Conservation (phyloP, 2,888 invertebrate species). For the Sarcophaga variegata region DNA sequence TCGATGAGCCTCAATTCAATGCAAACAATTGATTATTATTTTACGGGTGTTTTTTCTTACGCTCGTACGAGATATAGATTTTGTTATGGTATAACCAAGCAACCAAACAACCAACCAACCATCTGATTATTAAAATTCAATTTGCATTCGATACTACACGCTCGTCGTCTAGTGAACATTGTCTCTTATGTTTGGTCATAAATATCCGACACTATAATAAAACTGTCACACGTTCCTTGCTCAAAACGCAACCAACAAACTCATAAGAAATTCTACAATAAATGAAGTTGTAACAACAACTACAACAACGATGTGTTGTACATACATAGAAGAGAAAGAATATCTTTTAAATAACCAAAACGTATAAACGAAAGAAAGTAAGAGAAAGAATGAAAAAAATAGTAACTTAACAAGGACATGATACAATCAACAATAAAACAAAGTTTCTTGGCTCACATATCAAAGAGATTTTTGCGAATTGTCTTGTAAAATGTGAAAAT, state of each 20-base stretch:
- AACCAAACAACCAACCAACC: neutral
- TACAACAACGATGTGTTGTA: neutral
- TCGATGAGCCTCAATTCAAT: constrained; percentile 42
- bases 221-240: constrained; percentile 45
- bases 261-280: neutral
- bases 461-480: constrained; percentile 57
- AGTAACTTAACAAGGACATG: constrained; percentile 60
- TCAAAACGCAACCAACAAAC: neutral
- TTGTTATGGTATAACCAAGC: constrained; percentile 10
- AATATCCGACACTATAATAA: constrained; percentile 57
- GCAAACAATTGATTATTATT: constrained; percentile 55
- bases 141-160: constrained; percentile 53
- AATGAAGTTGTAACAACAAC: constrained; percentile 20
- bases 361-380: neutral
- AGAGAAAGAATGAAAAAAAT: constrained; percentile 8
- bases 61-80: constrained; percentile 29
- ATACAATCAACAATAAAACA: constrained; percentile 63
- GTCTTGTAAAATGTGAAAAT: constrained; percentile 69
- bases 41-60: neutral
- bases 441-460: constrained; percentile 62
- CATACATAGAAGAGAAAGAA: neutral
- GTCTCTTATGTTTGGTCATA: constrained; percentile 22
- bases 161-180: constrained; percentile 6
- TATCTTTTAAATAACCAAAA: neutral
- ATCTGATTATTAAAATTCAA: constrained; percentile 62